Conservation (phyloP, 2,797 vertebrate species). For the Eidolon dupreanum region DNA sequence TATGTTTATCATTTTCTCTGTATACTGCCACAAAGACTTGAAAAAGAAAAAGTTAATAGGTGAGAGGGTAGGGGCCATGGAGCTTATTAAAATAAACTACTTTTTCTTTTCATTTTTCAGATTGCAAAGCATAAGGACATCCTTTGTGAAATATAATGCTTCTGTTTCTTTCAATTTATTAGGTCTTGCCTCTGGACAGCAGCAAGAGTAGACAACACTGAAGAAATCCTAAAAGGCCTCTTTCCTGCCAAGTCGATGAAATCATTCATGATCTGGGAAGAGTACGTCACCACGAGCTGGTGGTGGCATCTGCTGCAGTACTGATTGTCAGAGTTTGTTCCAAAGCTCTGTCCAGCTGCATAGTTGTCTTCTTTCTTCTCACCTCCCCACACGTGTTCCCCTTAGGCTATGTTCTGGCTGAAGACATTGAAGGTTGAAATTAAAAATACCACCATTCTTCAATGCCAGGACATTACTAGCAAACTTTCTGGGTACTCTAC, state of each 20-base stretch:
- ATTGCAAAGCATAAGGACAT: neutral
- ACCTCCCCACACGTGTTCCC: neutral
- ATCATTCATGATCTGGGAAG: neutral
- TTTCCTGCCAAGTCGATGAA: neutral
- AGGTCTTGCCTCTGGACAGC: neutral
- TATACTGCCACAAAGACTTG: neutral
- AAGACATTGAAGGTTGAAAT: neutral
- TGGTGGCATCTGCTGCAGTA: neutral
- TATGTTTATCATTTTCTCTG: neutral
- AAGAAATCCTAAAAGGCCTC: neutral
- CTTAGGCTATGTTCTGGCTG: neutral
- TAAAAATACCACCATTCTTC: neutral
- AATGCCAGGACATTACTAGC: neutral
- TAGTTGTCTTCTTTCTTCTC: neutral
- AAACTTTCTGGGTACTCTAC: neutral
- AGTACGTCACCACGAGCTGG: slow-evolving; percentile 36
- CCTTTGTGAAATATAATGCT: slow-evolving; percentile 27
- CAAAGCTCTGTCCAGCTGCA: neutral
- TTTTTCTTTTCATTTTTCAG: neutral
- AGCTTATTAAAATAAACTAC: neutral
- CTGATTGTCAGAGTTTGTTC: neutral
- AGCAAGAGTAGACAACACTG: neutral
- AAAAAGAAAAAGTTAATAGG: neutral
- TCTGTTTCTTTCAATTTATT: neutral
- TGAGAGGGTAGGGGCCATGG: rapidly evolving